Percentiles rank a stretch among this genome's conserved stretches.
Conservation (phyloP, 2,113 vertebrate species). For the Cairina moschata region DNA sequence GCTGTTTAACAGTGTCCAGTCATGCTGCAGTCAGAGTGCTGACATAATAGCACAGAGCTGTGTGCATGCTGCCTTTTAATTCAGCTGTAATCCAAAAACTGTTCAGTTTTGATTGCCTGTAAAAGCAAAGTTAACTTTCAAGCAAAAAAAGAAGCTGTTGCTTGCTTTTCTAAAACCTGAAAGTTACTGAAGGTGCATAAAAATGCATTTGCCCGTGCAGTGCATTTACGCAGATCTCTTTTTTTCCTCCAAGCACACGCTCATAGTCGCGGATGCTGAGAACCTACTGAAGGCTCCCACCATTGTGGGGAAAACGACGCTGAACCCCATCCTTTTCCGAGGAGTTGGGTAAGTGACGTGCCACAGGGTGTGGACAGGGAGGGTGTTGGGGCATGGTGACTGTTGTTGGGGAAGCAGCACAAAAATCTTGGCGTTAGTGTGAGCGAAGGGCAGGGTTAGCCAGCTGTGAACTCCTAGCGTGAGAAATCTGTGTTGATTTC, state of each 20-base stretch:
- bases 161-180: neutral
- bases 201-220: neutral
- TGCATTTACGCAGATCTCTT: rapidly evolving
- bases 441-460: rapidly evolving
- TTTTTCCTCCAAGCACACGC: slow-evolving; percentile 81
- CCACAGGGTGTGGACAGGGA: rapidly evolving
- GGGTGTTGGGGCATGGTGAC: neutral
- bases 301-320: slow-evolving; percentile 87
- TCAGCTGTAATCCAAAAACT: neutral
- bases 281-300: slow-evolving; percentile 96
- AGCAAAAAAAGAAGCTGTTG: neutral
- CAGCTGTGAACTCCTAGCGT: rapidly evolving
- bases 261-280: slow-evolving; percentile 91
- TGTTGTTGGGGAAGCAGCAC: rapidly evolving
- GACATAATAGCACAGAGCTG: rapidly evolving
- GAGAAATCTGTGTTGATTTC: neutral
- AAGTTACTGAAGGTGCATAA: neutral
- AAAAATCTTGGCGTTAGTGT: rapidly evolving
- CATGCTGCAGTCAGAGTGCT: neutral
- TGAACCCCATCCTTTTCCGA: slow-evolving; percentile 92
- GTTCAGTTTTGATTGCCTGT: neutral
- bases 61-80: neutral
- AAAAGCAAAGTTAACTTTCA: neutral
- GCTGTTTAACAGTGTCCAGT: neutral
- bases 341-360: slow-evolving; percentile 90